Evolutionary conservation across 2,888 invertebrate species (phyloP), one percentile per base, ranked within the genome.

Genomic region (Leucophenga maculata): DNA sequence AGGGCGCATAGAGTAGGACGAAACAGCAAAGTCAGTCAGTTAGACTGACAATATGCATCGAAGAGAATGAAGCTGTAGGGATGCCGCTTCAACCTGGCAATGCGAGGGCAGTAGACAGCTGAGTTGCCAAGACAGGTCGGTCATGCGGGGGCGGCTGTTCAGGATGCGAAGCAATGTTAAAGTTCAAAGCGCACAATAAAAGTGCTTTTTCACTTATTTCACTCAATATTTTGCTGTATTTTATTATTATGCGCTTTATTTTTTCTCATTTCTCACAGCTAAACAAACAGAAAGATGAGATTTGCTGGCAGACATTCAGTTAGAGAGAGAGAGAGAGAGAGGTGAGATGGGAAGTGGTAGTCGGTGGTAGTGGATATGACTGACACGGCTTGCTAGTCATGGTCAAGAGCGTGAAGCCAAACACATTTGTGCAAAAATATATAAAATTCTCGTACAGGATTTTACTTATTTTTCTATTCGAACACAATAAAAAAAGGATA

Each of bases 351-450:
- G n/a, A n/a, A n/a, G n/a, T n/a, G n/a, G n/a, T n/a, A n/a, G n/a
- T n/a, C n/a, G n/a, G n/a, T n/a, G n/a, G 39, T 6, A 39, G 50
- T 80, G 81, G 79, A 79, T 78, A 80, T 81, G 81, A 80, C 80
- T 79, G 80, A 80, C 80, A 81, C 80, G 80, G 80, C 81, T 80
- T 78, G 80, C 81, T 80, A 79, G 81, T 76, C 80, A 80, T 80
- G 80, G 80, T 78, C 80, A 81, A 78, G 76, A 80, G 80, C 80
- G 80, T 78, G 78, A 78, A 81, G 80, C 78, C 14, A 16, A 50
- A 50, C 50, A 50, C 50, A 50, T n/a, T n/a, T n/a, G n/a, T 52
- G 67, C 73, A 79, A 74, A 75, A 73, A 57, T 71, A 80, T 80
- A 80, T 79, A 78, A 80, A 81, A 81, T 80, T 80, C 80, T 80